A percentile compares a stretch with the other conserved stretches of the same genome.
phyloP scores from a whole-genome alignment of 2,113 vertebrate species.

The Rhinopomastus cyanomelas region DNA sequence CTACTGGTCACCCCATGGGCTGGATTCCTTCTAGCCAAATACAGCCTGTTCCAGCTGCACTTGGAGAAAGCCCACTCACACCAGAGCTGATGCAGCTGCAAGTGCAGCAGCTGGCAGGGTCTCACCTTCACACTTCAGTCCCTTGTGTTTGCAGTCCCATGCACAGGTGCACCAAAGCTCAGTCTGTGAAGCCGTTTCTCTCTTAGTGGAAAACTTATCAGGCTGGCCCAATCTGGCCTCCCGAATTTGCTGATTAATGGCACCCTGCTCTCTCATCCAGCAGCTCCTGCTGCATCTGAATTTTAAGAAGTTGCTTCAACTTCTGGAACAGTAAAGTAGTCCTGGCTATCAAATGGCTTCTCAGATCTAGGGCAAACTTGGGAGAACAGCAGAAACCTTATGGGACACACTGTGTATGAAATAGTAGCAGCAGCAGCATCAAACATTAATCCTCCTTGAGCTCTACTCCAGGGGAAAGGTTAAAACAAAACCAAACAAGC shows the following conservation, averaged over 20 bases:
- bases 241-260: not conserved
- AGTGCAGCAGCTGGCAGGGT: not conserved
- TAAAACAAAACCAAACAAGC: not conserved
- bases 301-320: not conserved
- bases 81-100: not conserved
- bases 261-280: not conserved
- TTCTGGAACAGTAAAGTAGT: not conserved
- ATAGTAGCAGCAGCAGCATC: not conserved
- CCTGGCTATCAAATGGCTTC: not conserved
- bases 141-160: not conserved
- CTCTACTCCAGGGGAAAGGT: not conserved
- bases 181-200: accelerated
- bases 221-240: not conserved
- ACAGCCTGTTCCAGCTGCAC: accelerated
- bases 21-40: not conserved
- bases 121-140: not conserved
- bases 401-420: accelerated
- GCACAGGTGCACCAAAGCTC: not conserved
- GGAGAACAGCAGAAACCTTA: not conserved
- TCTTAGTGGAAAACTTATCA: not conserved
- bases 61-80: not conserved
- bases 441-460: not conserved
- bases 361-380: not conserved
- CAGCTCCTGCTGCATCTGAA: not conserved
- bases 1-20: accelerated